Conservation (phyloP, 2,113 vertebrate genomes). For the Dasyurus viverrinus region DNA sequence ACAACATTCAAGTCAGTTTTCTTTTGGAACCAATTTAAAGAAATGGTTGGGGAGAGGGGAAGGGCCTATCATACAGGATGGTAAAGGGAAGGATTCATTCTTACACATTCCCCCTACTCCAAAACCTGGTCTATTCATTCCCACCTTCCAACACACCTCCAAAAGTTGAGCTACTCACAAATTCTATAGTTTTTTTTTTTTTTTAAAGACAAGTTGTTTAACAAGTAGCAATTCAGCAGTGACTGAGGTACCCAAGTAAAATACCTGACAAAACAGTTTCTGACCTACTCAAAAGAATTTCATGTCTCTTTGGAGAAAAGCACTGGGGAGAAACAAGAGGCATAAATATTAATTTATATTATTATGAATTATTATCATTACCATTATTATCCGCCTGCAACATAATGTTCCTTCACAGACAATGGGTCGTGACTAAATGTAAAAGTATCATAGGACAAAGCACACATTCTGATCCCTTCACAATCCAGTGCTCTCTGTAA, state of each 20-base stretch:
- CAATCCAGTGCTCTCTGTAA: conserved; percentile 24
- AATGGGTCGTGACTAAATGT: not conserved
- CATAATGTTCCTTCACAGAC: not conserved
- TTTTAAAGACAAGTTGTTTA: not conserved
- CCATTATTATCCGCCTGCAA: not conserved
- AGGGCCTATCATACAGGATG: not conserved
- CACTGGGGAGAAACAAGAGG: not conserved
- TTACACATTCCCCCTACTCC: not conserved
- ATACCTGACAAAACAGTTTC: not conserved
- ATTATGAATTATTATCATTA: not conserved
- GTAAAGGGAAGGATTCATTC: not conserved
- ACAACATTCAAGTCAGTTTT: conserved; percentile 15
- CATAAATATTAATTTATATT: not conserved
- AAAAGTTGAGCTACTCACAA: not conserved
- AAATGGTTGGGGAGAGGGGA: conserved; percentile 14
- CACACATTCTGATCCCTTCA: not conserved
- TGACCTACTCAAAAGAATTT: not conserved
- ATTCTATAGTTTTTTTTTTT: not conserved
- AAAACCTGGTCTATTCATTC: not conserved
- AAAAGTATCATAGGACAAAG: not conserved
- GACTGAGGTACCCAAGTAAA: not conserved
- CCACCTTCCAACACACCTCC: not conserved
- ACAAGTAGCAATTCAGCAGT: fast-evolving
- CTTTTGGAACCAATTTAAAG: conserved; percentile 56
- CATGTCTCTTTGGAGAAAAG: not conserved